Conservation (phyloP, 2,888 invertebrate genomes). For the Eristalis pertinax region DNA sequence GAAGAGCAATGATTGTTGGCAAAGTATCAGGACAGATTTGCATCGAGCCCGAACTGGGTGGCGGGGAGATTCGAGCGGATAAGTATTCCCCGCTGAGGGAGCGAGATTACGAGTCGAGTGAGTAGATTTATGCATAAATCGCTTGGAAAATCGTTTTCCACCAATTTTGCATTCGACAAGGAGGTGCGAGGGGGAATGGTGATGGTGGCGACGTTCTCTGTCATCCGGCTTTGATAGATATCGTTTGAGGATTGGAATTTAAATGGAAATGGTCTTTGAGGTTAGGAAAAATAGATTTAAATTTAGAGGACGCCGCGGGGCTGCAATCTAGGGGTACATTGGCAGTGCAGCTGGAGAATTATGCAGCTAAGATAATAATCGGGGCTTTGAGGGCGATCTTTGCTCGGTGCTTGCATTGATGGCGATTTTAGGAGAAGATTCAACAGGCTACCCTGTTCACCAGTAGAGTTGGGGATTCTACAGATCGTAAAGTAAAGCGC, state of each 20-base stretch:
- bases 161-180: background rate
- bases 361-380: too few relatives aligned
- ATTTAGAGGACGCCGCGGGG: background rate
- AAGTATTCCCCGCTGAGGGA: slow-evolving; percentile 16
- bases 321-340: too few relatives aligned
- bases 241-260: background rate
- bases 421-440: too few relatives aligned
- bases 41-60: slow-evolving; percentile 29
- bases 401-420: too few relatives aligned
- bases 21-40: slow-evolving; percentile 35
- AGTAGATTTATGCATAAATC: slow-evolving; percentile 34
- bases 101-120: slow-evolving; percentile 17
- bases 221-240: background rate
- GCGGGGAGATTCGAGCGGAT: background rate
- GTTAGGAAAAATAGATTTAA: background rate
- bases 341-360: background rate
- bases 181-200: background rate
- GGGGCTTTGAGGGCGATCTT: too few relatives aligned
- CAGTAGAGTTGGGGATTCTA: too few relatives aligned
- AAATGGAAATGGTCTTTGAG: background rate
- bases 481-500: too few relatives aligned
- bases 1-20: slow-evolving; percentile 25
- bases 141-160: slow-evolving; percentile 5
- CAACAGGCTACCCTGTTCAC: too few relatives aligned
- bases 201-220: background rate